Base-by-base conservation (phyloP, 2,797 vertebrate genomes). In the Sylvia borin region DNA sequence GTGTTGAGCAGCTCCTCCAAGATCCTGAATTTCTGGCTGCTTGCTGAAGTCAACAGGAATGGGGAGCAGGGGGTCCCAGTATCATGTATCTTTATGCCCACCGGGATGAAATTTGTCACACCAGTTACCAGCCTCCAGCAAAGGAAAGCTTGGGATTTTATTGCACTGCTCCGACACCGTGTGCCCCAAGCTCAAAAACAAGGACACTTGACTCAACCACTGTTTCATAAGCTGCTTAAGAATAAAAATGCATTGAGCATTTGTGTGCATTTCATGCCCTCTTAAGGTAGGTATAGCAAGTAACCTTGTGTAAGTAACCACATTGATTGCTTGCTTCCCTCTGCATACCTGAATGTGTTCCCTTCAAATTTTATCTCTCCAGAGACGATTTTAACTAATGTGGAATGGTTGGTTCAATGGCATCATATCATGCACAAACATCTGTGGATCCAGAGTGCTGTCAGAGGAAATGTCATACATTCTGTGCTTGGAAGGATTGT, bases 251-350 rank as follows among this genome's bases (percentile, higher is more conserved):
- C 76, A 88, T 70, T 40, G 53, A 74, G 43, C 87, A 96, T 96
- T 95, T 75, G 93, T 96, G 96, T 95, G 95, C 85, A 91, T 94
- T 96, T 96, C 94, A 96, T 96, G 96, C 96, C 96, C 96, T 96
- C 96, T 96, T 96, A 96, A 96, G 95, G 95, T 93, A 94, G 82
- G 79, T 91, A 95, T 51, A 90, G 94, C 94, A 95, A 96, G 95
- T 92, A 96, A 92, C 93, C 90, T 95, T 92, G 79, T 77, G 65
- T 64, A 48, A 83, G 87, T 62, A 90, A 65, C 53, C 58, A 42
- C 1, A 0, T 15, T 40, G 62, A n/a, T 65, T 72, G 58, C 83
- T 84, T 75, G 38, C 68, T 85, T 94, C 81, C 6, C 15, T 85
- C 36, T 65, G 67, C 54, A 16, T 47, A 47, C n/a, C 68, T 60